A percentile compares a stretch with the other conserved stretches of the same genome.
These are phyloP conservation scores for Chlorocebus sabaeus DNA, from an alignment of 2,113 vertebrate genomes.

Conservation along the genomic window DNA sequence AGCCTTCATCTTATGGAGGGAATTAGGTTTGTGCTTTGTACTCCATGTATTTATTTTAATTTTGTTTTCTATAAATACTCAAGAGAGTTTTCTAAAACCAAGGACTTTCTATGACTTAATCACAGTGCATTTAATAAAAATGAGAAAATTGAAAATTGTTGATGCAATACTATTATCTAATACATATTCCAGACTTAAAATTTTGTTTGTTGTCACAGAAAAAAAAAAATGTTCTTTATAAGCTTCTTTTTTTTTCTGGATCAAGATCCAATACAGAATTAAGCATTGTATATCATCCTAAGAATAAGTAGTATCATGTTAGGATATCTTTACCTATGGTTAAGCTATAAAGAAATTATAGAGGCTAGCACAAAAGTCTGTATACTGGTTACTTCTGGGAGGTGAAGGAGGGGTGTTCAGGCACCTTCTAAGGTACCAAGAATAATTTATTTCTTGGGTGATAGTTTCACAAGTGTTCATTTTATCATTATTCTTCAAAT, in stretches of 20 bases:
- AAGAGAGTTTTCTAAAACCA: neutral
- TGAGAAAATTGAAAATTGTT: neutral
- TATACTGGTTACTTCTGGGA: neutral
- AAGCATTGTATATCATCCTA: neutral
- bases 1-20: neutral
- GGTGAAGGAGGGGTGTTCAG: neutral
- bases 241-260: neutral
- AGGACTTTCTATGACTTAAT: neutral
- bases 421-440: neutral
- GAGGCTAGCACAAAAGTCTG: neutral
- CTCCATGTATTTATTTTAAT: neutral
- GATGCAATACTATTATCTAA: neutral
- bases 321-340: neutral
- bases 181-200: neutral
- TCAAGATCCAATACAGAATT: neutral
- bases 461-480: neutral
- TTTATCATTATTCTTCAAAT: conserved; percentile 20
- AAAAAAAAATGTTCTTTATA: neutral
- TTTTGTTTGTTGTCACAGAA: neutral
- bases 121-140: conserved; percentile 11
- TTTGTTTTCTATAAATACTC: neutral
- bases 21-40: neutral
- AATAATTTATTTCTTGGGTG: neutral
- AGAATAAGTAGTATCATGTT: neutral
- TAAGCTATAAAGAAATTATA: conserved; percentile 2